A percentile compares a stretch with the other conserved stretches of the same genome.
Evolutionary conservation across 2,113 vertebrate genomes (phyloP).

Genomic region (Grantiella picta): DNA sequence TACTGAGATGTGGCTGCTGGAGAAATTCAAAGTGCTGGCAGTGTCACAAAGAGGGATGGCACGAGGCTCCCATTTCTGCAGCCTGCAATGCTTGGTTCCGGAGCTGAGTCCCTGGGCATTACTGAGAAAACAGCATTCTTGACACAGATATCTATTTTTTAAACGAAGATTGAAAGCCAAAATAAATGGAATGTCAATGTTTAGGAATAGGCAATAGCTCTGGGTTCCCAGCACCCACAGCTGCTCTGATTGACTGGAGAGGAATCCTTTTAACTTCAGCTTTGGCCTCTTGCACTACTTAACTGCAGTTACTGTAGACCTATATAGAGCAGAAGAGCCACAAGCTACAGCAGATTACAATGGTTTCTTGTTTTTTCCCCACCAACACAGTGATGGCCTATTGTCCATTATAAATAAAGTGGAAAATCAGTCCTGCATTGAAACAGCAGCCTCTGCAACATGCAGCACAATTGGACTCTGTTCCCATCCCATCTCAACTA

Average conservation of each 20-base stretch:
- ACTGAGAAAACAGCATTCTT: constrained; percentile 18
- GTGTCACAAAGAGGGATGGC: constrained; percentile 4
- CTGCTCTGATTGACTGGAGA: background rate
- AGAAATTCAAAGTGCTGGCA: background rate
- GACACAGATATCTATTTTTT: constrained; percentile 2
- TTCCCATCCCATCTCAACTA: background rate
- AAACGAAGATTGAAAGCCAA: constrained; percentile 40
- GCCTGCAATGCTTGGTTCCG: background rate
- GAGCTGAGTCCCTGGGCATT: background rate
- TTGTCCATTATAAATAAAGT: constrained; percentile 22
- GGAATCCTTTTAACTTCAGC: background rate
- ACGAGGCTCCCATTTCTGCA: background rate
- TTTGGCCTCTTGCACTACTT: background rate
- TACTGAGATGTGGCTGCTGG: constrained; percentile 1
- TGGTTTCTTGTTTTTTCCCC: background rate
- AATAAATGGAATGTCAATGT: constrained; percentile 40
- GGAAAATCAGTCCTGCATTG: constrained; percentile 4
- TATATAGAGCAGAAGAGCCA: background rate
- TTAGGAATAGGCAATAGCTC: background rate
- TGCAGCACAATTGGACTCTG: background rate
- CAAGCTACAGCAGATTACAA: background rate
- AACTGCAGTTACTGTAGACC: background rate
- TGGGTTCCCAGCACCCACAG: background rate
- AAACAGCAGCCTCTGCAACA: background rate
- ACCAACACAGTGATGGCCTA: background rate